Evolutionary conservation across 35 echinoderm and acorn worm species (phyloP), one percentile per base, ranked within the genome.

Genomic region (Holothuria glaberrima): DNA sequence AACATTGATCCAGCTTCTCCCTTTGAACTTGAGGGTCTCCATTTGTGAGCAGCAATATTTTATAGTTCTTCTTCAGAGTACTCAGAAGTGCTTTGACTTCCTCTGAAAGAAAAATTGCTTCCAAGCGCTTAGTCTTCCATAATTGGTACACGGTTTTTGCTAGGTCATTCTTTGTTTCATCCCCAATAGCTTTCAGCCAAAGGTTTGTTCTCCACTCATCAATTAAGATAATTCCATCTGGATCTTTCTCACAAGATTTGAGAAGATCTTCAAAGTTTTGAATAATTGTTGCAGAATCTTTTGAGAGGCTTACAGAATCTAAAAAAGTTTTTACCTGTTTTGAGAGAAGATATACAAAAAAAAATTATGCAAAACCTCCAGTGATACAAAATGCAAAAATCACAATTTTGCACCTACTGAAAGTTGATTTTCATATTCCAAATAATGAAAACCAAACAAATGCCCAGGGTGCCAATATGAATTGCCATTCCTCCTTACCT

Each of bases 131-230:
- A 26, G 61, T 78, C 77, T 95, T 99, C 97, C 97, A 99, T 9
- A 88, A 19, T 18, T 83, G 82, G 65, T 99, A 99, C 20, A 93
- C 83, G 44, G 87, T 59, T 1, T 58, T 30, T 18, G 90, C 87
- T 6, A 86, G 44, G 29, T 89, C 89, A 36, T 68, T 88, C 17
- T 71, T 65, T 59, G 82, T 58, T 44, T 68, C 46, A 62, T 92
- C 92, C 21, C 69, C 56, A 17, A 99, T 80, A 1, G 97, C 97
- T 61, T 79, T 80, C 46, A 84, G 31, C 97, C 97, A 99, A 6
- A 99, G 88, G 34, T 88, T 67, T 28, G 93, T 99, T 64, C 97
- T 91, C 97, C 97, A 99, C 33, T 91, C 91, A 63, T 94, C 97
- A 72, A 93, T 88, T 48, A 91, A 85, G 22, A 95, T 88, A 4